These are phyloP conservation scores for Anas flavirostris DNA, from an alignment of 2,797 vertebrate genomes.

Conservation along the genomic window DNA sequence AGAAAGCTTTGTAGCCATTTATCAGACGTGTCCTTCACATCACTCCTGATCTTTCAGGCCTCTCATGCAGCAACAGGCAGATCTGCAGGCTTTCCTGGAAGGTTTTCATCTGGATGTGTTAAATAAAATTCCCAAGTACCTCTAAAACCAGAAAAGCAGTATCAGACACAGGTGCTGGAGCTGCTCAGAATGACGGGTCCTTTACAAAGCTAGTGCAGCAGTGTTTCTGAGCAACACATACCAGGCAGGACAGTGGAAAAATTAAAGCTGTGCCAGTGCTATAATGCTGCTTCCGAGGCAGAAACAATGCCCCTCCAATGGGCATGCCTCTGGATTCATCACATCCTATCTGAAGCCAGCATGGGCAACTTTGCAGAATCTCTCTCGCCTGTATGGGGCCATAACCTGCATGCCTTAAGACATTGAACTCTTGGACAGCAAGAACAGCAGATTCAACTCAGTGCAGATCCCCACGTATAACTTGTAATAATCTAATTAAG, in stretches of 20 bases:
- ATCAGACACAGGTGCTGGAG: background rate
- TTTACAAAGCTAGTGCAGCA: background rate
- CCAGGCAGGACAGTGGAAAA: background rate
- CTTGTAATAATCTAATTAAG: background rate
- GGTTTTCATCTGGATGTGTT: no score
- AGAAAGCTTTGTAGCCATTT: background rate
- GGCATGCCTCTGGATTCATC: background rate
- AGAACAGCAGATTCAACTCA: background rate
- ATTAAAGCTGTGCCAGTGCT: background rate
- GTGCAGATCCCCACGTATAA: background rate
- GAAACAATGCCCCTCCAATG: background rate
- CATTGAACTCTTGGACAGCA: background rate
- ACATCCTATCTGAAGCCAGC: background rate
- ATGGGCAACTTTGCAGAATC: background rate
- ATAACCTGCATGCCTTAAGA: background rate
- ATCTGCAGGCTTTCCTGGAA: background rate
- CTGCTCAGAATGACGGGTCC: background rate
- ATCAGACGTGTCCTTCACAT: background rate
- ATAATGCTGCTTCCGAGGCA: background rate
- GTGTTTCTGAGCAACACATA: background rate
- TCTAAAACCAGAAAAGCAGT: background rate
- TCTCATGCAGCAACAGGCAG: accelerated
- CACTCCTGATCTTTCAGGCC: background rate
- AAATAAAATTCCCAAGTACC: no score
- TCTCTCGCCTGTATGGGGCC: background rate